Base-by-base conservation (phyloP, 2,797 vertebrate genomes). In the Neopelma chrysocephalum region DNA sequence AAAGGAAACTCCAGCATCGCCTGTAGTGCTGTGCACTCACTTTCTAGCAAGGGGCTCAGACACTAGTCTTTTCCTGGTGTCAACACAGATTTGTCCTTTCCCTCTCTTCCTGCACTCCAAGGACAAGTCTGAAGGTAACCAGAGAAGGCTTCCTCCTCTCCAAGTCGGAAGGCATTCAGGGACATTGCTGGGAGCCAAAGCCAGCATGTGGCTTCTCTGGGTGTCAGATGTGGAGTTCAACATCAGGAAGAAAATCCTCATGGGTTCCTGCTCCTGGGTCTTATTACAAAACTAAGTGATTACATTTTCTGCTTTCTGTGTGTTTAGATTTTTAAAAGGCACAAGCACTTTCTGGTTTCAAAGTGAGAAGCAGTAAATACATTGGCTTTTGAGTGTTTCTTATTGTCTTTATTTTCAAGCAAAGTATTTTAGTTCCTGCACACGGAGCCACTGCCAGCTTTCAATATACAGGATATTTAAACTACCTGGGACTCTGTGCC, bases 91-190 rank as follows among this genome's bases (percentile, higher is more conserved):
- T 79, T 64, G 34, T 71, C 88, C 78, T 92, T 91, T 68, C 22
- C n/a, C 20, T 91, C 56, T 87, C 31, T 38, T 87, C 56, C 73
- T 84, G 57, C 56, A 38, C 27, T 47, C 62, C 75, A 93, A 85
- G 88, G 87, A 43, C 53, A 92, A 94, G 34, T 36, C 75, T 40
- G 82, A 79, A 94, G 66, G 89, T 80, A 95, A 94, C 25, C 34
- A 93, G 75, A 93, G 60, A 43, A 21, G 57, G 21, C 34, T 82
- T 94, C 84, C 60, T 87, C 17, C 32, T 84, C 56, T 87, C 45
- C 54, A 47, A 73, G 86, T 45, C 0, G 0, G 80, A 93, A 84
- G 34, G 64, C 42, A 40, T 72, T 70, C 12, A 11, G 43, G 61
- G 36, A 51, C 21, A 57, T 47, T 31, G 26, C 32, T 88, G 53